phyloP scores from a whole-genome alignment of 1,140 invertebrate genomes.

The Drosophila pallidifrons region DNA sequence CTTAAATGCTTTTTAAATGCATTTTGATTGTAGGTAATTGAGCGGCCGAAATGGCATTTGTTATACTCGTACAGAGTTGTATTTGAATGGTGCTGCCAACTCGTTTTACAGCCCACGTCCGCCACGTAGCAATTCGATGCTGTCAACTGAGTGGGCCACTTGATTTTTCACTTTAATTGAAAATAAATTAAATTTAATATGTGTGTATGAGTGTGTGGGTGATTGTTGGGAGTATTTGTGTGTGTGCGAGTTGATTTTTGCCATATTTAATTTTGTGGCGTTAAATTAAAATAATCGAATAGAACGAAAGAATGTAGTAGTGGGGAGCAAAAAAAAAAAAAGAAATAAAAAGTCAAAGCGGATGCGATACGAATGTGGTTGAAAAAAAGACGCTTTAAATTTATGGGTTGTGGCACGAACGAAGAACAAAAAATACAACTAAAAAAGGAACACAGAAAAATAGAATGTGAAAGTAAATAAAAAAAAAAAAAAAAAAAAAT shows the following conservation, averaged over 20 bases:
- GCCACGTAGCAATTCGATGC: conserved; percentile 30
- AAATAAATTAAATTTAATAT: conserved; percentile 73
- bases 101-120: conserved; percentile 26
- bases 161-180: conserved; percentile 56
- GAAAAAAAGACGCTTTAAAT: conserved; percentile 47
- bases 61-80: conserved; percentile 27
- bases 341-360: background rate
- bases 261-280: conserved; percentile 68
- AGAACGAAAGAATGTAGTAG: conserved; percentile 6
- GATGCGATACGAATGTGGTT: conserved; percentile 2
- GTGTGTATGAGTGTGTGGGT: conserved; percentile 7
- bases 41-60: conserved; percentile 61
- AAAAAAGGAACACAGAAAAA: conserved; percentile 19
- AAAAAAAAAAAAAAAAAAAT: conserved; percentile 7
- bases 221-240: conserved; percentile 8
- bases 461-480: conserved; percentile 1
- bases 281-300: conserved; percentile 65
- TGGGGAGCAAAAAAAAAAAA: background rate
- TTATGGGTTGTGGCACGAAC: conserved; percentile 53
- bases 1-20: conserved; percentile 78
- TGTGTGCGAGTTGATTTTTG: conserved; percentile 53
- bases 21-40: conserved; percentile 80
- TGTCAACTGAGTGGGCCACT: conserved; percentile 52
- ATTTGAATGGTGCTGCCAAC: conserved; percentile 40
- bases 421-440: conserved; percentile 25